Conservation (phyloP, 2,797 vertebrate genomes). For the Helicolenus hilgendorfi region DNA sequence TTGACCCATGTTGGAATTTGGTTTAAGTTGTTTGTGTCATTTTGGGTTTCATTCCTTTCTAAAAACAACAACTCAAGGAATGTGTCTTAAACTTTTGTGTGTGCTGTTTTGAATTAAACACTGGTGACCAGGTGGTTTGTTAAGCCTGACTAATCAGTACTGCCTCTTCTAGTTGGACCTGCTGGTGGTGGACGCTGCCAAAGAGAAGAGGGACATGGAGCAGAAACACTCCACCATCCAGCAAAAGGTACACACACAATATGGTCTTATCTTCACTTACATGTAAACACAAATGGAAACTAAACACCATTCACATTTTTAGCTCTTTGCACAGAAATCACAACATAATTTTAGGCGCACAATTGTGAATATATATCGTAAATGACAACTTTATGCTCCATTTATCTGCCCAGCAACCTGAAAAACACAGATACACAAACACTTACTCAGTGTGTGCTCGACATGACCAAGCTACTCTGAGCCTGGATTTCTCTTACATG, state of each 20-base stretch:
- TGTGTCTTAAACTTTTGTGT: background rate
- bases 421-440: background rate
- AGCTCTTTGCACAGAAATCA: background rate
- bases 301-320: background rate
- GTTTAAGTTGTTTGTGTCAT: background rate
- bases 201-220: conserved; percentile 98
- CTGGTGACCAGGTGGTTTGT: conserved; percentile 39
- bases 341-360: background rate
- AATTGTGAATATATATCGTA: background rate
- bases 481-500: background rate
- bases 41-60: background rate
- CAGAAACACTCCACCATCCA: conserved; percentile 99
- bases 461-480: background rate
- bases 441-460: background rate
- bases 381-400: background rate
- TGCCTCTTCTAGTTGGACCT: conserved; percentile 94
- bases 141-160: conserved; percentile 56
- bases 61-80: background rate
- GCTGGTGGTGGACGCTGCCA: conserved; percentile 95
- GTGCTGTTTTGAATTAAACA: background rate
- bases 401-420: background rate
- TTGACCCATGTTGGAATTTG: background rate
- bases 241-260: conserved; percentile 93
- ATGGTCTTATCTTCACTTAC: background rate
- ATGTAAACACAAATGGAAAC: background rate